phyloP scores from a whole-genome alignment of 1,140 invertebrate species.

The Scylla paramamosain region DNA sequence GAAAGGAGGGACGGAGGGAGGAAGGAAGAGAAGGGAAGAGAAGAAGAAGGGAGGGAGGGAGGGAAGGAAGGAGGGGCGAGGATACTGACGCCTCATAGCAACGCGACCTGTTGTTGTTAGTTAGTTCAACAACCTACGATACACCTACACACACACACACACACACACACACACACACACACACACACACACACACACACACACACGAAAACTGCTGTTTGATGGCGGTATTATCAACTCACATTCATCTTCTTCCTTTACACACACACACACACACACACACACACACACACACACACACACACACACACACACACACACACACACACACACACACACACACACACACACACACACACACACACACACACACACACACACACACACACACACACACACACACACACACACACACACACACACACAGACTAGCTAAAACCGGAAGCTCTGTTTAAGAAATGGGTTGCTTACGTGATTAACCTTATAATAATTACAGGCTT shows the following conservation, averaged over 20 bases:
- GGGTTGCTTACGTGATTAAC: too few species aligned
- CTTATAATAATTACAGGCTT: too few species aligned
- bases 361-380: slow-evolving; percentile 30
- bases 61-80: neutral
- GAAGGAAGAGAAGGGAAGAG: neutral
- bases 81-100: too few species aligned
- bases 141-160: neutral
- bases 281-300: too few species aligned
- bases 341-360: slow-evolving; percentile 31
- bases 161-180: slow-evolving; percentile 25
- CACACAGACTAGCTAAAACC: slow-evolving; percentile 30
- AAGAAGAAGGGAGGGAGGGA: neutral
- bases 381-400: slow-evolving; percentile 48
- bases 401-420: slow-evolving; percentile 45
- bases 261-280: neutral
- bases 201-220: neutral
- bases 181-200: slow-evolving; percentile 30
- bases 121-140: too few species aligned
- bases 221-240: neutral
- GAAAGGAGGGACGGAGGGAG: neutral
- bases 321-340: neutral
- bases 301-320: too few species aligned
- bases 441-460: neutral
- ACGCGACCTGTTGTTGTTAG: too few species aligned
- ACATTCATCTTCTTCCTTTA: neutral